phyloP scores from a whole-genome alignment of 2,797 vertebrate genomes.

The Rhyacichthys aspro region DNA sequence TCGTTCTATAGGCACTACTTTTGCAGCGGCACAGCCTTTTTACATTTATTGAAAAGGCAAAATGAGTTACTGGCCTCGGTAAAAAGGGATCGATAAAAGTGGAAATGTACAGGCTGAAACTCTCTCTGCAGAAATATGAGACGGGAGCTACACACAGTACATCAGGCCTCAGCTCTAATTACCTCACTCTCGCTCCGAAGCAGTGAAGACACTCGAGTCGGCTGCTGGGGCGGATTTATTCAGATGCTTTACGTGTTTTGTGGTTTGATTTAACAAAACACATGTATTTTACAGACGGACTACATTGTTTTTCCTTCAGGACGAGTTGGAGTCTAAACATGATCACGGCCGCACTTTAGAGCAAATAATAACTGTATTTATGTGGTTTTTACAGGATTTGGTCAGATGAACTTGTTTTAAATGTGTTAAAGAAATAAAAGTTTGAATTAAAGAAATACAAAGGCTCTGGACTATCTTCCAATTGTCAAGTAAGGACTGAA shows the following conservation, averaged over 20 bases:
- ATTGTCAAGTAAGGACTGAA: too few relatives aligned
- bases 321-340: too few relatives aligned
- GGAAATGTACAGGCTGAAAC: constrained; percentile 27
- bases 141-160: constrained; percentile 12
- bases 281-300: not conserved
- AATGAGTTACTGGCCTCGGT: constrained; percentile 10
- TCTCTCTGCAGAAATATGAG: constrained; percentile 36
- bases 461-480: too few relatives aligned
- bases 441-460: too few relatives aligned
- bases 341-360: too few relatives aligned
- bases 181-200: constrained; percentile 2
- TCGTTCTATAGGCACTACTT: not conserved
- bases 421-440: too few relatives aligned
- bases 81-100: constrained; percentile 40
- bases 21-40: not conserved
- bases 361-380: too few relatives aligned
- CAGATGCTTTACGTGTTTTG: too few relatives aligned
- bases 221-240: not conserved
- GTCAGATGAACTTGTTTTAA: too few relatives aligned
- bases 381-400: too few relatives aligned
- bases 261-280: constrained; percentile 4
- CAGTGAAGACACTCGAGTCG: not conserved
- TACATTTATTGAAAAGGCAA: not conserved
- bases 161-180: constrained; percentile 24
- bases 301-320: too few relatives aligned